Conservation (phyloP, 2,113 vertebrate species). For the Elanoides forficatus region DNA sequence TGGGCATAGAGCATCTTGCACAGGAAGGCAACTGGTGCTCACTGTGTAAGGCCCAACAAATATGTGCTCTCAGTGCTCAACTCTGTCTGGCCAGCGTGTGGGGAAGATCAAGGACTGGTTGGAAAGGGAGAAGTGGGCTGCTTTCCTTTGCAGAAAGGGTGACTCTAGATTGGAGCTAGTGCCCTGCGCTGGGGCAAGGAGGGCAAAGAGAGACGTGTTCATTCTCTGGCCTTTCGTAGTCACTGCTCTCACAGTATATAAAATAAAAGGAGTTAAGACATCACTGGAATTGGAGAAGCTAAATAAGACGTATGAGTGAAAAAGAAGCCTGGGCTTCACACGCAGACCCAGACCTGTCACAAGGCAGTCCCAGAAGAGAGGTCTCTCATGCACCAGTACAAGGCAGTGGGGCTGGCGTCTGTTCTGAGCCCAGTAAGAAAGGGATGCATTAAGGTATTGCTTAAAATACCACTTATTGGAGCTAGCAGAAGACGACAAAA, state of each 20-base stretch:
- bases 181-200: neutral
- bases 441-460: neutral
- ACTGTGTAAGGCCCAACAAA: neutral
- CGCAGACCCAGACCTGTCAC: fast-evolving
- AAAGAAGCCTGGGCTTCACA: neutral
- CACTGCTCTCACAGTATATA: neutral
- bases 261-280: neutral
- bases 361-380: neutral
- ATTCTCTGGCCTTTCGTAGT: neutral
- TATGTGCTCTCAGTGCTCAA: neutral
- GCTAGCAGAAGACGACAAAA: neutral
- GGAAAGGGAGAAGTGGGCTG: neutral
- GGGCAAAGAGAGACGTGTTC: neutral
- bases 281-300: neutral
- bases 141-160: neutral
- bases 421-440: neutral
- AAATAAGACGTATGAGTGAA: neutral
- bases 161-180: neutral
- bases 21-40: neutral
- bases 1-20: neutral
- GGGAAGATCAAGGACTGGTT: neutral
- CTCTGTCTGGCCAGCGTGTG: neutral
- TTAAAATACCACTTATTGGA: neutral
- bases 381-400: neutral
- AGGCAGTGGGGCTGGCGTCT: neutral